A percentile compares a stretch with the other conserved stretches of the same genome.
Evolutionary conservation across 2,113 vertebrate genomes (phyloP).

Genomic region (Mastomys coucha): DNA sequence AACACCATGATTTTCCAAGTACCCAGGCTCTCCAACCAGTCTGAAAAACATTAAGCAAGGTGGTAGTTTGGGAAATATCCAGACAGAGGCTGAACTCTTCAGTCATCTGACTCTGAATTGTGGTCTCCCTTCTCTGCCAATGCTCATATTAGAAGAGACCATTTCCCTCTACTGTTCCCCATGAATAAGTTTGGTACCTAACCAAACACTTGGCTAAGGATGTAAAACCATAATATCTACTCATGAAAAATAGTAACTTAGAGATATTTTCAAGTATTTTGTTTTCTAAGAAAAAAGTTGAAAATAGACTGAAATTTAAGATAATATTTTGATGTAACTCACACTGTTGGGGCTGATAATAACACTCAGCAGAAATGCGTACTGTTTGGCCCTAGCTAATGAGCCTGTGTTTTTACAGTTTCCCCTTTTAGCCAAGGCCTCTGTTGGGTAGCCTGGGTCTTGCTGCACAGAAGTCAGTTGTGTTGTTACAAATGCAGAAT

Average conservation of each 20-base stretch:
- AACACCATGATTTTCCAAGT: slow-evolving; percentile 18
- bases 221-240: background rate
- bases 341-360: background rate
- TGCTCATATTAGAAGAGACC: background rate
- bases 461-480: background rate
- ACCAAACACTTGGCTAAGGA: background rate
- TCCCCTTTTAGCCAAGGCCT: background rate
- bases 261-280: slow-evolving; percentile 22
- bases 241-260: background rate
- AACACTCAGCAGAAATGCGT: background rate
- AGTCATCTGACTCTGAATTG: background rate
- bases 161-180: background rate
- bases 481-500: background rate
- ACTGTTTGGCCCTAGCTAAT: background rate
- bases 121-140: background rate
- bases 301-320: background rate
- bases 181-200: background rate
- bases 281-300: background rate
- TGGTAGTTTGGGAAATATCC: background rate
- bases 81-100: background rate
- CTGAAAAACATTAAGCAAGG: background rate
- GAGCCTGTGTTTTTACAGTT: background rate
- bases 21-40: background rate
- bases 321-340: background rate
- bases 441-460: background rate